These are phyloP conservation scores for Caloenas nicobarica DNA, from an alignment of 2,113 vertebrate species.

Conservation along the genomic window DNA sequence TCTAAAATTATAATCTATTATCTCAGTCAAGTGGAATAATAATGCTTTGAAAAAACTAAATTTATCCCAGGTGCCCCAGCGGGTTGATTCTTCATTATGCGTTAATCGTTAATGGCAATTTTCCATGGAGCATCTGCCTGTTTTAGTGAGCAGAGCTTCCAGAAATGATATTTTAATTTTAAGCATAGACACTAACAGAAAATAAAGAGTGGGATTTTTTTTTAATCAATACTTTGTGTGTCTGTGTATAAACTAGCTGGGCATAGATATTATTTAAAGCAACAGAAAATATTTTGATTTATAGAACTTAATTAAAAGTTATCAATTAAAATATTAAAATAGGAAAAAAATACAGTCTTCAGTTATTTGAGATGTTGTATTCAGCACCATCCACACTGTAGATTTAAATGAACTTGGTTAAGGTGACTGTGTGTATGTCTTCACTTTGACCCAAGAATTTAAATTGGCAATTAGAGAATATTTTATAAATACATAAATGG, in stretches of 20 bases:
- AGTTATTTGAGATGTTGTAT: not conserved
- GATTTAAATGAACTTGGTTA: not conserved
- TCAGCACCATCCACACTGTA: not conserved
- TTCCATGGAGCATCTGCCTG: conserved; percentile 61
- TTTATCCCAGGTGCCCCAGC: conserved; percentile 63
- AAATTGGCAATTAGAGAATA: not conserved
- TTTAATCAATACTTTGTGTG: not conserved
- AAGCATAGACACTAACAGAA: not conserved
- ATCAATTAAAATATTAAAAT: not conserved
- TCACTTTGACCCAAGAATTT: not conserved
- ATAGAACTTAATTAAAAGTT: not conserved
- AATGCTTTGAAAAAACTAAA: conserved; percentile 42
- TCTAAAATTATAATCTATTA: conserved; percentile 64
- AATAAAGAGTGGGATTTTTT: not conserved
- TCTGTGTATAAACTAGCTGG: not conserved
- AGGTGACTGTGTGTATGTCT: not conserved
- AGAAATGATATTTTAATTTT: conserved; percentile 49
- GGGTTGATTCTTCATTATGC: conserved; percentile 67
- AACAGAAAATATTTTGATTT: not conserved
- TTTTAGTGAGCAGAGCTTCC: conserved; percentile 24
- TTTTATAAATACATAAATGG: not conserved
- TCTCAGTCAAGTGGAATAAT: conserved; percentile 61
- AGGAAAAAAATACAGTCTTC: not conserved
- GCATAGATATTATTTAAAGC: not conserved
- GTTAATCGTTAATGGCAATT: conserved; percentile 62